Evolutionary conservation across 2,888 invertebrate genomes (phyloP), one percentile per base, ranked within the genome.

Genomic region (Campaea margaritaria): DNA sequence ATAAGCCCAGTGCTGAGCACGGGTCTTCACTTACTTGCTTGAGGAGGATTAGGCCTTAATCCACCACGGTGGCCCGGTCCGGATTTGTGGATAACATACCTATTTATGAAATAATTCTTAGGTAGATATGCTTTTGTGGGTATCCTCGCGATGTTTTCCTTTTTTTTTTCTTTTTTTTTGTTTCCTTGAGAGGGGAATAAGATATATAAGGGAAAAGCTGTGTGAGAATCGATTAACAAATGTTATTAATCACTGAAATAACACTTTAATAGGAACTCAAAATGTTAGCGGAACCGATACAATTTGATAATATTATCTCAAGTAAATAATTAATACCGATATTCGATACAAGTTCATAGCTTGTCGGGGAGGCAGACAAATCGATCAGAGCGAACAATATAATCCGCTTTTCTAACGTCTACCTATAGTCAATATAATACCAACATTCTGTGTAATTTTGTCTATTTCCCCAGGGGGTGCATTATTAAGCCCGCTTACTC

Each of bases 391-490:
- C 53, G 62, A 64, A 70, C 64, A 59, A 62, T 54, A 54, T 72
- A 72, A 70, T 67, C 72, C 68, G 69, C 70, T 72, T 72, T 70
- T 67, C 67, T 67, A 50, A 46, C 51, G 39, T 58, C 58, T 58
- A 62, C 48, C 44, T 48, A 41, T 53, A 58, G 0, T 7, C 21
- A 5, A 21, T 31, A 31, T 9, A 10, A 16, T 21, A 42, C 31
- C 31, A 9, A 43, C 16, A 47, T 50, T 51, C 55, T 58, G 50
- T 62, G 61, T 65, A 58, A 67, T 67, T 64, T 62, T 50, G 63
- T 44, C 55, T 55, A 65, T 62, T 65, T 64, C 67, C 67, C 69
- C 15, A 14, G 58, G 58, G 69, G 15, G 34, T 58, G 59, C 54
- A 55, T 47, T 62, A 62, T 52, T 58, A 58, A 63, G 62, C 58